Base-by-base conservation (phyloP, 2,888 invertebrate genomes). In the Mycogona germanica region DNA sequence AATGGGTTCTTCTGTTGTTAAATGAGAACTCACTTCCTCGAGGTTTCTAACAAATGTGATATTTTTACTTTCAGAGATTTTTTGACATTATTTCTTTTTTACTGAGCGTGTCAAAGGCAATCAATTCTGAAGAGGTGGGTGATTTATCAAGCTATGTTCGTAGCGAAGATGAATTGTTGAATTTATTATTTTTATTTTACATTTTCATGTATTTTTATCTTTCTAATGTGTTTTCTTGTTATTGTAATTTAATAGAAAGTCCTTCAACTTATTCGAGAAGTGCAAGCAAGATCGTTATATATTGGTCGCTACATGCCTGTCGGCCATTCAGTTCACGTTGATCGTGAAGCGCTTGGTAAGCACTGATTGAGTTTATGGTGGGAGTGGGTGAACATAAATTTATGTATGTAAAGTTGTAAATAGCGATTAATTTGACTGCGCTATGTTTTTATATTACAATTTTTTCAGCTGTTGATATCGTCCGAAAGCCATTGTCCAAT, bases 81-180 rank as follows among this genome's bases (percentile, higher is more conserved):
- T 38, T 59, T 28, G 57, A 59, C 40, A 58, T 59, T 17, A 55
- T 59, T 4, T 58, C 58, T n/a, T 51, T 53, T 38, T 46, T 59
- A 14, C 37, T 59, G 50, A 57, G 51, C 45, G 55, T 53, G 2
- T 55, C 56, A 35, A 57, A 55, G 5, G 35, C 58, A 28, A 55
- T 59, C 38, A 55, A 59, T 49, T 55, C 51, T 44, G 58, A 58
- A 50, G 51, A 51, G 29, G 59, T 59, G 56, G 55, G 59, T 57
- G 51, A 45, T 44, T 28, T 55, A 25, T 46, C 25, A 38, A 32
- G 54, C 44, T 7, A 9, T 41, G 9, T 17, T 19, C 42, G 42
- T 41, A 35, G 35, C 35, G 12, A 12, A 35, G n/a, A 35, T 12
- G n/a, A 35, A 35, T n/a, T 35, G n/a, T 12, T 35, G 12, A 35